Evolutionary conservation across 2,113 vertebrate genomes (phyloP).

Genomic region (Tragelaphus imberbis): DNA sequence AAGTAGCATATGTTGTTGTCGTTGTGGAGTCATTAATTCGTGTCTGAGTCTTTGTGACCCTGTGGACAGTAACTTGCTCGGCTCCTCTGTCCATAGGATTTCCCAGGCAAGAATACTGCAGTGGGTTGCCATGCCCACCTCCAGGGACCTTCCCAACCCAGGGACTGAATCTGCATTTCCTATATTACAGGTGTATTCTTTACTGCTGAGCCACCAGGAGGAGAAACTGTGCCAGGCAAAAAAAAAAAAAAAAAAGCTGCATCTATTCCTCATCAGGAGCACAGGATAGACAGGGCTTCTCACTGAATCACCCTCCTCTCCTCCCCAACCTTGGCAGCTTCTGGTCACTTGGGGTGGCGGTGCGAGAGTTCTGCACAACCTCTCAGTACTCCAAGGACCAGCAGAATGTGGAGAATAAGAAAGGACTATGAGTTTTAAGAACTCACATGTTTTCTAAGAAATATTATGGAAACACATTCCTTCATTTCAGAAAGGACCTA

Average conservation of each 20-base stretch:
- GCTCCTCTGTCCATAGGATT: neutral
- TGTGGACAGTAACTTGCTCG: neutral
- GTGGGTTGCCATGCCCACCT: neutral
- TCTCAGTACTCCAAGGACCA: neutral
- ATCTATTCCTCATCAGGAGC: neutral
- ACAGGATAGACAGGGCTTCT: neutral
- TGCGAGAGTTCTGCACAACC: neutral
- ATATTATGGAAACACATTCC: neutral
- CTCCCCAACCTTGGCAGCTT: neutral
- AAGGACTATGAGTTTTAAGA: neutral
- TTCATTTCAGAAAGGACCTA: neutral
- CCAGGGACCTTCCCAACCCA: neutral
- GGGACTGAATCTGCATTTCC: neutral
- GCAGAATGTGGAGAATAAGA: neutral
- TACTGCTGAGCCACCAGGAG: neutral
- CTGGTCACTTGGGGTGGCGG: no score
- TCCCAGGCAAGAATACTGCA: neutral
- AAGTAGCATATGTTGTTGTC: neutral
- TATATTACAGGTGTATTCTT: neutral
- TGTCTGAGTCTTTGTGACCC: neutral
- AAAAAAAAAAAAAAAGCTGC: neutral
- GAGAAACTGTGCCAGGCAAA: neutral
- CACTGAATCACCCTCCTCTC: neutral
- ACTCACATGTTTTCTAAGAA: neutral
- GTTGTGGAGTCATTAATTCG: neutral